Conservation (phyloP, 2,113 vertebrate genomes). For the Ahaetulla prasina region DNA sequence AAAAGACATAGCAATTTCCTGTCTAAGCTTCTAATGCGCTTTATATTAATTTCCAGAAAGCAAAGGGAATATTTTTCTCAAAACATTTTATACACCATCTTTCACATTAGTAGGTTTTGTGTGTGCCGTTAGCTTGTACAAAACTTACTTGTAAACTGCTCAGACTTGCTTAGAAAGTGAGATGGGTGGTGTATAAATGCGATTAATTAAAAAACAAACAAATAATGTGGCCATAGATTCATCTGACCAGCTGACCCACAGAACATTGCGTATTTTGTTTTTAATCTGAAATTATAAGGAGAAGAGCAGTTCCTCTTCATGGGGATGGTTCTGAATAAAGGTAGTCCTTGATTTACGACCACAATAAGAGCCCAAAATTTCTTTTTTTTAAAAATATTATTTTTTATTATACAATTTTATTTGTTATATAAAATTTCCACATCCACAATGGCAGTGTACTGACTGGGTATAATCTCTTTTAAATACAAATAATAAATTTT, state of each 20-base stretch:
- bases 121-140: neutral
- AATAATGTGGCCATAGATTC: neutral
- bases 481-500: too few species aligned
- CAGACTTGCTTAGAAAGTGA: neutral
- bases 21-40: conserved; percentile 47
- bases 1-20: conserved; percentile 61
- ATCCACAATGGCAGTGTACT: too few species aligned
- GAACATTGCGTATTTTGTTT: neutral
- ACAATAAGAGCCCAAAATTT: too few species aligned
- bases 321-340: neutral
- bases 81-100: conserved; percentile 10
- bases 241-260: neutral
- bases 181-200: neutral
- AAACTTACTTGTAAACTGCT: neutral
- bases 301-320: neutral
- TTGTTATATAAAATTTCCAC: too few species aligned
- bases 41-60: conserved; percentile 59
- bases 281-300: neutral
- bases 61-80: conserved; percentile 39
- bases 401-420: too few species aligned
- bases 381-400: too few species aligned
- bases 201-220: neutral
- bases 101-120: conserved; percentile 2
- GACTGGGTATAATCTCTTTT: too few species aligned
- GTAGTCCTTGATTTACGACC: too few species aligned